Conservation (phyloP, 2,888 invertebrate species). For the Lycophotia porphyrea region DNA sequence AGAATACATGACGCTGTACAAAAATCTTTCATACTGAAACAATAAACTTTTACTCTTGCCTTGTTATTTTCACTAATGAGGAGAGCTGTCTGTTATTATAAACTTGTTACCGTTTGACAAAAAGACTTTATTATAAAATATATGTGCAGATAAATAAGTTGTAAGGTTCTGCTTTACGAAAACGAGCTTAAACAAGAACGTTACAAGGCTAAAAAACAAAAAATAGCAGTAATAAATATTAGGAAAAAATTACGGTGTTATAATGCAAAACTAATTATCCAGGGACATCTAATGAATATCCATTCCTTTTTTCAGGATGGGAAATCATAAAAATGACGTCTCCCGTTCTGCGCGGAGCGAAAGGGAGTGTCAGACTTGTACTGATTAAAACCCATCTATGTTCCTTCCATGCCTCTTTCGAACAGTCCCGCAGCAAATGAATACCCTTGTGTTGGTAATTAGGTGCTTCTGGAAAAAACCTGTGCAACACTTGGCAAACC, state of each 20-base stretch:
- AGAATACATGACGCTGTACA: neutral
- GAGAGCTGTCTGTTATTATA: slow-evolving; percentile 20
- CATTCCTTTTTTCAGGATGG: too few species aligned
- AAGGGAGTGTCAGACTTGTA: too few species aligned
- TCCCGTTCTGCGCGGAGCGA: too few species aligned
- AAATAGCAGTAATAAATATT: neutral
- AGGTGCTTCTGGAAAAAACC: neutral
- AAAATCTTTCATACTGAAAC: neutral
- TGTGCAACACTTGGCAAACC: neutral
- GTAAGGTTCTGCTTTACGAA: neutral
- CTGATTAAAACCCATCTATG: too few species aligned
- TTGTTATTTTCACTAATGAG: slow-evolving; percentile 45
- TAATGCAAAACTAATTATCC: neutral
- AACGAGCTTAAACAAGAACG: neutral
- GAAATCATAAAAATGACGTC: too few species aligned
- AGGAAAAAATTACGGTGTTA: neutral
- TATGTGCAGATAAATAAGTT: neutral
- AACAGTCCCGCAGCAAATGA: too few species aligned
- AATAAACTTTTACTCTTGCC: neutral
- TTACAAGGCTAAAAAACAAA: neutral
- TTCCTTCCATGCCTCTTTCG: too few species aligned
- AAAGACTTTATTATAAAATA: neutral
- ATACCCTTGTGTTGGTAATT: neutral
- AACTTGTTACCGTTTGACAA: slow-evolving; percentile 3
- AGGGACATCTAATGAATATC: neutral